Conservation (phyloP, 2,888 invertebrate genomes). For the Allygus modestus region DNA sequence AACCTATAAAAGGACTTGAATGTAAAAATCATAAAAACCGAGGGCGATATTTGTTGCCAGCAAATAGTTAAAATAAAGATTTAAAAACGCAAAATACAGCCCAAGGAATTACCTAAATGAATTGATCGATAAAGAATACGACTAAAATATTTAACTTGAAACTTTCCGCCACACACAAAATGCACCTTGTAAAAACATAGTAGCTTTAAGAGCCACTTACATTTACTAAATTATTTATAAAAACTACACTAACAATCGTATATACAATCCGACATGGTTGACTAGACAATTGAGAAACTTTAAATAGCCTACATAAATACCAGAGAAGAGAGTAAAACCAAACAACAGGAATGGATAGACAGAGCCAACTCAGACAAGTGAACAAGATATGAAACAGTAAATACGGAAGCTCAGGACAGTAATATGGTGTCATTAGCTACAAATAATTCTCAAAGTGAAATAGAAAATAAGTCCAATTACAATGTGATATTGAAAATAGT, state of each 20-base stretch:
- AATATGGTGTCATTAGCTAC: too few relatives aligned
- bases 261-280: conserved; percentile 5
- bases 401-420: not conserved
- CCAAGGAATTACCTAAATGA: not conserved
- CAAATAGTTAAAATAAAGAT: too few relatives aligned
- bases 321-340: not conserved
- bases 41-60: too few relatives aligned
- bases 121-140: not conserved
- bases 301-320: not conserved
- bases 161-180: not conserved
- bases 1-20: too few relatives aligned
- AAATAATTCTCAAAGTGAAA: too few relatives aligned
- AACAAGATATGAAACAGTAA: not conserved
- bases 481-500: too few relatives aligned
- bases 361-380: not conserved
- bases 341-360: conserved; percentile 24
- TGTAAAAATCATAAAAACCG: too few relatives aligned
- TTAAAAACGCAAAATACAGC: not conserved
- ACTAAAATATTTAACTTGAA: not conserved
- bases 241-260: conserved; percentile 19
- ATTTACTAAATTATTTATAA: conserved; percentile 12
- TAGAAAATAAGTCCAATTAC: too few relatives aligned
- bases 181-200: not conserved
- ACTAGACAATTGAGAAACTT: not conserved
- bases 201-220: not conserved